Conservation (phyloP, 2,888 invertebrate species). For the Tyria jacobaeae region DNA sequence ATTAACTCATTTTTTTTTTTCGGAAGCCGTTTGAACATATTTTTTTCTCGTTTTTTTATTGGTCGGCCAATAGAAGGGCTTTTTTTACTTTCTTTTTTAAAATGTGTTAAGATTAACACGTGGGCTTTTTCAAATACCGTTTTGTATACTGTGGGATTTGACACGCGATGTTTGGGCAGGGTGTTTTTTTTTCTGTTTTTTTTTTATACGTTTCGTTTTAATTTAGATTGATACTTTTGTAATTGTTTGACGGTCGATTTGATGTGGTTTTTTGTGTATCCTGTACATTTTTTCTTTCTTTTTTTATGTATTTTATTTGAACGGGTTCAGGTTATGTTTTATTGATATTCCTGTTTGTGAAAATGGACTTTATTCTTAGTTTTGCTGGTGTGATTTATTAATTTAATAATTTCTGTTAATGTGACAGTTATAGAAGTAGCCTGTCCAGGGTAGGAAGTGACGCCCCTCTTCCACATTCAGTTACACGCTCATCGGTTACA, state of each 20-base stretch:
- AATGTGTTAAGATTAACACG: slow-evolving; percentile 75
- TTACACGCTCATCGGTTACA: no score
- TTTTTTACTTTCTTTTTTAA: slow-evolving; percentile 67
- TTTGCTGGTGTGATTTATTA: not conserved
- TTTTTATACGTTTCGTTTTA: slow-evolving; percentile 51
- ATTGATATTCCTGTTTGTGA: not conserved
- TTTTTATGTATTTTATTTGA: slow-evolving; percentile 19
- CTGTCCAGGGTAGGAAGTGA: no score
- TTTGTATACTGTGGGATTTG: slow-evolving; percentile 70
- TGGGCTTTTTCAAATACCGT: slow-evolving; percentile 63
- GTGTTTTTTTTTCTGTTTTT: slow-evolving; percentile 54
- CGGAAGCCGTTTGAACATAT: slow-evolving; percentile 62
- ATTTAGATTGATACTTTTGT: slow-evolving; percentile 67
- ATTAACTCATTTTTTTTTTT: slow-evolving; percentile 78
- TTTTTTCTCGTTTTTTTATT: slow-evolving; percentile 76
- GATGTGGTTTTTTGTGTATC: slow-evolving; percentile 56
- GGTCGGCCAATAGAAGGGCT: slow-evolving; percentile 71
- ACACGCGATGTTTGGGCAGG: slow-evolving; percentile 75
- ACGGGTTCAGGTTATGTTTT: slow-evolving; percentile 4
- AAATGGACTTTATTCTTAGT: not conserved
- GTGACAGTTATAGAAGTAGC: no score
- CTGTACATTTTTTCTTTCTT: slow-evolving; percentile 7
- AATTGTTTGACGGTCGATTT: slow-evolving; percentile 76
- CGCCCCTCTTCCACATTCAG: no score
- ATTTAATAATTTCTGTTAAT: not conserved